phyloP scores from a whole-genome alignment of 2,113 vertebrate genomes.

The Ranitomeya imitator region DNA sequence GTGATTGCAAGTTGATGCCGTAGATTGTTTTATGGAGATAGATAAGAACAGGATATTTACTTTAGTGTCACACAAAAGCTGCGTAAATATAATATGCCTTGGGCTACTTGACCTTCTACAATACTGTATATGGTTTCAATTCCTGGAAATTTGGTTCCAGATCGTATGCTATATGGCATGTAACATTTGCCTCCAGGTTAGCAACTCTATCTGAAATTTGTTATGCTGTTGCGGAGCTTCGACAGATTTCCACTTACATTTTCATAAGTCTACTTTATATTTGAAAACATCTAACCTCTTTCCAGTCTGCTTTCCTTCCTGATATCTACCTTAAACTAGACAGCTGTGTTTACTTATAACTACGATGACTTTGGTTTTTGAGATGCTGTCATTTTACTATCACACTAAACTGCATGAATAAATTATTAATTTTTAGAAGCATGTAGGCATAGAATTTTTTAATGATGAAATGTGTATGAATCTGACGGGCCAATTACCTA shows the following conservation, averaged over 20 bases:
- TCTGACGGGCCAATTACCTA: background rate
- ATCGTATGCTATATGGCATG: conserved; percentile 28
- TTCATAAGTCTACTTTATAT: conserved; percentile 35
- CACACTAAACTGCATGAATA: background rate
- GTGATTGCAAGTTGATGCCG: background rate
- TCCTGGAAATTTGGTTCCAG: conserved; percentile 41
- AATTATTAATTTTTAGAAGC: background rate
- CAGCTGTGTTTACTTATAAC: conserved; percentile 36
- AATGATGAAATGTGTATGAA: background rate
- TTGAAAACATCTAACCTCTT: conserved; percentile 34
- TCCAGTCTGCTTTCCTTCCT: conserved; percentile 33
- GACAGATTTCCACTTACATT: conserved; percentile 40
- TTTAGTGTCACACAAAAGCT: conserved; percentile 21
- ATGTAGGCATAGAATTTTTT: background rate
- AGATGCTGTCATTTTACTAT: background rate
- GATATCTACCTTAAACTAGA: conserved; percentile 9
- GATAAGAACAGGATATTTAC: conserved; percentile 28
- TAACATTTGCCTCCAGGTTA: conserved; percentile 34
- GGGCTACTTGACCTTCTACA: conserved; percentile 18
- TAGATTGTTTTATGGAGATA: conserved; percentile 9
- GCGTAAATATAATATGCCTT: conserved; percentile 27
- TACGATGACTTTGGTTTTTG: background rate
- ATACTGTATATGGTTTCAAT: conserved; percentile 39
- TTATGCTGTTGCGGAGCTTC: conserved; percentile 32
- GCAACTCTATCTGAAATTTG: conserved; percentile 35